Evolutionary conservation across 2,888 invertebrate species (phyloP).

Genomic region (Epinotia ramella): DNA sequence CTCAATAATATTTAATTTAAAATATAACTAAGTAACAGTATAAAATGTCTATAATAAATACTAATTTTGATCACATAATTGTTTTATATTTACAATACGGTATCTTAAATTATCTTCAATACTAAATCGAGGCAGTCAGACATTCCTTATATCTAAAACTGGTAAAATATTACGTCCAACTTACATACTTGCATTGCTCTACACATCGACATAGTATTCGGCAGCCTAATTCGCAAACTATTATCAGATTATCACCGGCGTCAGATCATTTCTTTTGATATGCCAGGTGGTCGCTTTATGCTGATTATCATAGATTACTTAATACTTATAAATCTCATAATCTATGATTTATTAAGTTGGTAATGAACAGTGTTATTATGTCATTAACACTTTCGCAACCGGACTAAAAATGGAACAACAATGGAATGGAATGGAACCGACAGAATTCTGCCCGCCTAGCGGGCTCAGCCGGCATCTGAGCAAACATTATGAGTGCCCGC

Average conservation of each 20-base stretch:
- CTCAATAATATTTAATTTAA: slow-evolving; percentile 38
- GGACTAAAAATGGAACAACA: too few species aligned
- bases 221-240: background rate
- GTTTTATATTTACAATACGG: slow-evolving; percentile 22
- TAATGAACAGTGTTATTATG: too few species aligned
- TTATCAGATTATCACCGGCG: background rate
- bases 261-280: too few species aligned
- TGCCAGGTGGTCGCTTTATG: too few species aligned
- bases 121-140: slow-evolving; percentile 30
- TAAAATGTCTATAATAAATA: slow-evolving; percentile 55
- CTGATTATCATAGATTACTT: too few species aligned
- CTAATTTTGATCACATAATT: slow-evolving; percentile 59
- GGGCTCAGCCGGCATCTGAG: too few species aligned
- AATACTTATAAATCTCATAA: too few species aligned
- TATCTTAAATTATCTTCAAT: slow-evolving; percentile 10
- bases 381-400: too few species aligned
- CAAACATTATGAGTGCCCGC: too few species aligned
- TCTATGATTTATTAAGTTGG: too few species aligned
- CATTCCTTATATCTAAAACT: slow-evolving; percentile 9
- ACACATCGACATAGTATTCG: background rate
- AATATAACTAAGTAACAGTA: slow-evolving; percentile 49
- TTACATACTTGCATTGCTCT: background rate
- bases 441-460: too few species aligned
- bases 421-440: too few species aligned
- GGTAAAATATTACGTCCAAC: background rate